Conservation (phyloP, 1,140 invertebrate genomes). For the Conopomorpha cramerella region DNA sequence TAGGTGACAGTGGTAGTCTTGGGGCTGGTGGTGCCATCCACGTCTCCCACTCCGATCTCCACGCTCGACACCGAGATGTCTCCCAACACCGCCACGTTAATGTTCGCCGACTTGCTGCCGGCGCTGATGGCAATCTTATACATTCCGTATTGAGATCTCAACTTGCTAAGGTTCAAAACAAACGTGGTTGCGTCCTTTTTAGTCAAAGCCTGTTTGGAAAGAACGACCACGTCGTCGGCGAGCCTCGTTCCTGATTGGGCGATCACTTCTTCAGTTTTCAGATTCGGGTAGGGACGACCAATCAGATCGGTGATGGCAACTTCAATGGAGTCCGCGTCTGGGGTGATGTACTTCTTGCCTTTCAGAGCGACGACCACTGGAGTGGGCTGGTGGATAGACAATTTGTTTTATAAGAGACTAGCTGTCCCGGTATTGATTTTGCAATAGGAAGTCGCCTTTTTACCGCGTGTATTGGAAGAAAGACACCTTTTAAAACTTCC, state of each 20-base stretch:
- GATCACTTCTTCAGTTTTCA: slow-evolving; percentile 68
- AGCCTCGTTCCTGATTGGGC: slow-evolving; percentile 76
- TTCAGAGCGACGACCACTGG: slow-evolving; percentile 81
- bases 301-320: slow-evolving; percentile 84
- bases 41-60: slow-evolving; percentile 88
- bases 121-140: slow-evolving; percentile 82
- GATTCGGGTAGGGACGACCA: slow-evolving; percentile 69
- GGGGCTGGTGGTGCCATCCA: slow-evolving; percentile 82
- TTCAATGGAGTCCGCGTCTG: slow-evolving; percentile 71
- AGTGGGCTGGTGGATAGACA: slow-evolving; percentile 30
- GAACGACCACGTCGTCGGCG: slow-evolving; percentile 75
- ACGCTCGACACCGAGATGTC: slow-evolving; percentile 76
- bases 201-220: slow-evolving; percentile 65
- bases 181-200: slow-evolving; percentile 70
- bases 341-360: slow-evolving; percentile 73
- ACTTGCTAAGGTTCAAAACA: slow-evolving; percentile 78
- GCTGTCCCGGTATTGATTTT: too few species aligned
- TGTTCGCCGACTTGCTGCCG: slow-evolving; percentile 66
- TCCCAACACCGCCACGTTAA: slow-evolving; percentile 76
- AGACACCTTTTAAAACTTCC: too few species aligned
- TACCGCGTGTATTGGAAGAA: too few species aligned
- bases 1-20: slow-evolving; percentile 76
- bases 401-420: too few species aligned
- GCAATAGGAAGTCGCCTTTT: too few species aligned
- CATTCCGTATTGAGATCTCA: slow-evolving; percentile 80